phyloP scores from a whole-genome alignment of 2,113 vertebrate species.

The Oophaga pumilio region DNA sequence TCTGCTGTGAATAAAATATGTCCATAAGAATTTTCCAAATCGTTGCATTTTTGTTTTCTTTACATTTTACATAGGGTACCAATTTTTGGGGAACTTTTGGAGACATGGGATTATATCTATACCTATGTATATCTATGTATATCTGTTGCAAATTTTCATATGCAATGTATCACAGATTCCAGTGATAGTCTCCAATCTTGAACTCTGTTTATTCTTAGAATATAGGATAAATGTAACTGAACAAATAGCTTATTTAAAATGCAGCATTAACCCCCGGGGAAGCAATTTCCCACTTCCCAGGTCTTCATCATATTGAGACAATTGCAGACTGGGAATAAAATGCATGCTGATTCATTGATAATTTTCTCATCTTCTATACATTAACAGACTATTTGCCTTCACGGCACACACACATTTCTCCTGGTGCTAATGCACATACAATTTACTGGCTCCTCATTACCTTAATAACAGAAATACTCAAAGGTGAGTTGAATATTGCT shows the following conservation, averaged over 20 bases:
- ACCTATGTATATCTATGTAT: too few relatives aligned
- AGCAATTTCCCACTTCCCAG: slow-evolving; percentile 47
- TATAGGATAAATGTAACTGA: slow-evolving; percentile 1
- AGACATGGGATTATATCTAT: too few relatives aligned
- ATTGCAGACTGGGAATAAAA: slow-evolving; percentile 53
- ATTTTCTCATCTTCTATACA: slow-evolving; percentile 52
- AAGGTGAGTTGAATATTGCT: slow-evolving; percentile 27
- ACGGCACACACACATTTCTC: slow-evolving; percentile 20
- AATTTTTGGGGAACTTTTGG: too few relatives aligned
- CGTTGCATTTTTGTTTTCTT: too few relatives aligned
- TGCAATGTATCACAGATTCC: not conserved
- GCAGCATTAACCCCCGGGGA: slow-evolving; percentile 42
- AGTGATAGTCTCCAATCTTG: not conserved
- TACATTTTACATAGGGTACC: too few relatives aligned
- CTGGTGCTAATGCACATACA: slow-evolving; percentile 13
- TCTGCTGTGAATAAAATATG: too few relatives aligned
- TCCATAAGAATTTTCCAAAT: too few relatives aligned
- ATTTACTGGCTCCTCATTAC: slow-evolving; percentile 31
- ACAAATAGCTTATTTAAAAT: slow-evolving; percentile 38
- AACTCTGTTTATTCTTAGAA: slow-evolving; percentile 21
- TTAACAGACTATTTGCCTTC: slow-evolving; percentile 40
- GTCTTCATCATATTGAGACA: slow-evolving; percentile 45
- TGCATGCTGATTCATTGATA: slow-evolving; percentile 48
- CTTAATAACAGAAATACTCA: not conserved
- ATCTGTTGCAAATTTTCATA: not conserved